Evolutionary conservation across 2,797 vertebrate genomes (phyloP), one percentile per base, ranked within the genome.

Genomic region (Enteromius argenteus): DNA sequence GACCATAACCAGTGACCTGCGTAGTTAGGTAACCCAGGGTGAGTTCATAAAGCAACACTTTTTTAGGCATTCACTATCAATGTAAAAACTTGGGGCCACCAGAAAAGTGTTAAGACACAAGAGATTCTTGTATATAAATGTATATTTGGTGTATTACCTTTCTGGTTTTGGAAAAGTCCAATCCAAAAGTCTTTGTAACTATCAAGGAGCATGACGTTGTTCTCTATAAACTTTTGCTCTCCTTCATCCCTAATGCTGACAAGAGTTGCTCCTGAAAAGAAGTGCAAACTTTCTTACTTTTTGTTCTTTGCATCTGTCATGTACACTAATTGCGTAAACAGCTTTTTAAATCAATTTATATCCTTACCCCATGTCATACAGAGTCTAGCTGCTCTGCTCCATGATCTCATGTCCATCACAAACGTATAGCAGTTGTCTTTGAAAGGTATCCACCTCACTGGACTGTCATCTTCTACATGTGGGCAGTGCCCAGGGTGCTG

Each of bases 161-260:
- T 93, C 53, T 96, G 91, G 75, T 96, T 98, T 93, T 95, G 96
- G 88, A 91, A 98, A 86, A 99, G 91, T 91, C 97, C 98, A 53
- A 96, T 93, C 97, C 97, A 99, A 94, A 97, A 97, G 5, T 92
- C 85, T 14, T 0, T 80, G 27, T 91, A 83, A 89, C 93, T 95
- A 84, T 95, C 89, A 86, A 97, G 94, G 23, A 92, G 67, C 86
- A 95, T 91, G 39, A 95, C 35, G n/a, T 86, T 91, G 9, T 83
- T 88, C 19, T 93, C 73, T 72, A 99, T 88, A 91, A 99, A 99
- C 4, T 17, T 60, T 42, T 95, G 93, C 89, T 99, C 97, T 0
- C 46, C 58, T 10, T 93, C 84, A 89, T 95, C 94, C 92, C 94
- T 95, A 46, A 99, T 90, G 1, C 96, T 98, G 80, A 93, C 94